These are phyloP conservation scores for Mylabris phalerata DNA, from an alignment of 1,140 invertebrate genomes.

Conservation along the genomic window DNA sequence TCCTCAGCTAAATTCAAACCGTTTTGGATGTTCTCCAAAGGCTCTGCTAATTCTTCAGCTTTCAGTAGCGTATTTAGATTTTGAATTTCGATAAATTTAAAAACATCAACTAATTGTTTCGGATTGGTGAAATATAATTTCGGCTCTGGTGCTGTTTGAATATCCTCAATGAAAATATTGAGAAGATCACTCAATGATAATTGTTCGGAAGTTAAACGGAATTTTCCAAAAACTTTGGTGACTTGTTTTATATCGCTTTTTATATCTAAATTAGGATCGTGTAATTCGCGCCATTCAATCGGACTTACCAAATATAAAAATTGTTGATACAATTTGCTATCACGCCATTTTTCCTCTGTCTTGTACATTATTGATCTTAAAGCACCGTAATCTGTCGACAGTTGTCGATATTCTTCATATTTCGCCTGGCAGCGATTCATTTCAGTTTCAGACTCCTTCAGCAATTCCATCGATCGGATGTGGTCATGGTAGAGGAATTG, in stretches of 20 bases:
- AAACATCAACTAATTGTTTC: conserved; percentile 48
- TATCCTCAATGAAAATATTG: conserved; percentile 45
- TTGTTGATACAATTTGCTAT: conserved; percentile 55
- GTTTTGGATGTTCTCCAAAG: conserved; percentile 47
- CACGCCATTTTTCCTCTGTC: conserved; percentile 54
- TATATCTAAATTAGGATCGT: conserved; percentile 29
- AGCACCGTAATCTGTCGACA: conserved; percentile 45
- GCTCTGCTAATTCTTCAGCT: conserved; percentile 52
- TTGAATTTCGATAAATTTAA: conserved; percentile 54
- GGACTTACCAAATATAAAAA: conserved; percentile 56
- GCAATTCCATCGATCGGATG: conserved; percentile 49
- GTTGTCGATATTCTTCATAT: conserved; percentile 46
- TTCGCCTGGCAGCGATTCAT: conserved; percentile 44
- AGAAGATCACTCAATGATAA: conserved; percentile 44
- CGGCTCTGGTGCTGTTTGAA: conserved; percentile 41
- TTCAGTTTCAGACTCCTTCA: conserved; percentile 48
- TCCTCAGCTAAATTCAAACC: conserved; percentile 41
- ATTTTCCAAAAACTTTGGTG: conserved; percentile 29
- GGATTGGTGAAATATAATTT: conserved; percentile 53
- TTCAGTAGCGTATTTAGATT: conserved; percentile 58
- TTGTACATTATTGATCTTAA: conserved; percentile 53
- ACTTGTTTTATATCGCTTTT: background rate
- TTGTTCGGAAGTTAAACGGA: conserved; percentile 6
- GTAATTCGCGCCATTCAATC: conserved; percentile 48
- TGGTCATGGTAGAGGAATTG: conserved; percentile 56